Evolutionary conservation across 2,113 vertebrate genomes (phyloP).

Genomic region (Butastur rufipennis): DNA sequence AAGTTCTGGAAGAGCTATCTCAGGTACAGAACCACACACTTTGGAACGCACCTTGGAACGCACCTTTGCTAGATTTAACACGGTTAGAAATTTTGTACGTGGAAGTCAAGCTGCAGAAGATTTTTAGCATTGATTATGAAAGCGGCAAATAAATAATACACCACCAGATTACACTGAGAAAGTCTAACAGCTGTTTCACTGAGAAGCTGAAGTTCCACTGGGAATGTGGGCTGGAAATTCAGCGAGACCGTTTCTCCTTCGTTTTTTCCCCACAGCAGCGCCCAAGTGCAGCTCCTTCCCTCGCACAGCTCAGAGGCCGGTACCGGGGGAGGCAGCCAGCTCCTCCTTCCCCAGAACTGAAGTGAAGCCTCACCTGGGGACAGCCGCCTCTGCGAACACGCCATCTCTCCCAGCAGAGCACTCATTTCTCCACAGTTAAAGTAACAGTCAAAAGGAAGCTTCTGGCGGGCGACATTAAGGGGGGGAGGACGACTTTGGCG

Average conservation of each 20-base stretch:
- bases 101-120: background rate
- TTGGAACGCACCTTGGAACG: too few relatives aligned
- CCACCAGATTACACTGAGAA: background rate
- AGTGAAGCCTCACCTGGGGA: background rate
- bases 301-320: fast-evolving
- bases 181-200: background rate
- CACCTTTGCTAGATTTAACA: background rate
- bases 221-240: background rate
- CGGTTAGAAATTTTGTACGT: background rate
- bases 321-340: background rate
- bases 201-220: background rate
- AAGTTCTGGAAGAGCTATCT: background rate
- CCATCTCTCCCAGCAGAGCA: background rate
- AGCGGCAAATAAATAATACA: background rate
- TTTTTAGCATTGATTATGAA: background rate
- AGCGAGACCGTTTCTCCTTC: background rate
- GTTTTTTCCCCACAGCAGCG: fast-evolving
- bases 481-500: background rate
- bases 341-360: background rate
- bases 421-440: background rate
- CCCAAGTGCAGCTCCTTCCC: background rate
- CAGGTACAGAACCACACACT: background rate
- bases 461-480: background rate
- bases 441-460: background rate
- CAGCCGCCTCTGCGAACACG: background rate